Percentiles rank a stretch among this genome's conserved stretches.
Evolutionary conservation across 1,140 invertebrate species (phyloP).

Genomic region (Panagrolaimus sp.): DNA sequence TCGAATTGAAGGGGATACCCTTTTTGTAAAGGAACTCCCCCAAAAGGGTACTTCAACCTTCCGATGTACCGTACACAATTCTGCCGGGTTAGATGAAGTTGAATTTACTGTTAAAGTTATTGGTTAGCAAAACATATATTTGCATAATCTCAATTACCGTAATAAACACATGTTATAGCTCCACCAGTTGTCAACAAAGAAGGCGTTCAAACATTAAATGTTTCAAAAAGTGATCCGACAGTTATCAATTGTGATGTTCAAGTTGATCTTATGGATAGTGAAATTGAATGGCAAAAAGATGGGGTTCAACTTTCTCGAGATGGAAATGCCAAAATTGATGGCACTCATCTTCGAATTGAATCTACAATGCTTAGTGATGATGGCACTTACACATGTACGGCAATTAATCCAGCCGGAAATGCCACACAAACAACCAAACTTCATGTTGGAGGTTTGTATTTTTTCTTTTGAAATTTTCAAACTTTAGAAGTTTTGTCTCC

Average conservation of each 20-base stretch:
- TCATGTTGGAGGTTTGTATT: conserved; percentile 47
- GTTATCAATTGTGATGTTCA: conserved; percentile 43
- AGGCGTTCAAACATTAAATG: conserved; percentile 39
- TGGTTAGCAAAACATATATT: conserved; percentile 13
- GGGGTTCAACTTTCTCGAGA: conserved; percentile 21
- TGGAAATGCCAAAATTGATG: not conserved
- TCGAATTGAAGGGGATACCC: conserved; percentile 27
- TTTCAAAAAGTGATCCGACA: conserved; percentile 45
- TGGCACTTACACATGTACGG: conserved; percentile 61
- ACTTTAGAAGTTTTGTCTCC: too few relatives aligned
- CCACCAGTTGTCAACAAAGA: conserved; percentile 39
- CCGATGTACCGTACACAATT: conserved; percentile 45
- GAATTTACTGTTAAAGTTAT: conserved; percentile 40
- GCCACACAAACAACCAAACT: conserved; percentile 32
- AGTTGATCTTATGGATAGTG: conserved; percentile 25
- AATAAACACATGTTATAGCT: conserved; percentile 24
- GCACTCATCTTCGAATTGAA: conserved; percentile 50
- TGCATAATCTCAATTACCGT: not conserved
- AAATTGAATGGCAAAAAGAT: conserved; percentile 45
- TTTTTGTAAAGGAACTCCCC: conserved; percentile 32
- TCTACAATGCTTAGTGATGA: conserved; percentile 49
- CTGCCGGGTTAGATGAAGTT: conserved; percentile 42
- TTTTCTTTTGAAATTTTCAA: too few relatives aligned
- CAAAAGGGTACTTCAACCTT: conserved; percentile 35
- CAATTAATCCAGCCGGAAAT: conserved; percentile 56